Conservation (phyloP, 2,113 vertebrate genomes). For the Hymenochirus boettgeri region DNA sequence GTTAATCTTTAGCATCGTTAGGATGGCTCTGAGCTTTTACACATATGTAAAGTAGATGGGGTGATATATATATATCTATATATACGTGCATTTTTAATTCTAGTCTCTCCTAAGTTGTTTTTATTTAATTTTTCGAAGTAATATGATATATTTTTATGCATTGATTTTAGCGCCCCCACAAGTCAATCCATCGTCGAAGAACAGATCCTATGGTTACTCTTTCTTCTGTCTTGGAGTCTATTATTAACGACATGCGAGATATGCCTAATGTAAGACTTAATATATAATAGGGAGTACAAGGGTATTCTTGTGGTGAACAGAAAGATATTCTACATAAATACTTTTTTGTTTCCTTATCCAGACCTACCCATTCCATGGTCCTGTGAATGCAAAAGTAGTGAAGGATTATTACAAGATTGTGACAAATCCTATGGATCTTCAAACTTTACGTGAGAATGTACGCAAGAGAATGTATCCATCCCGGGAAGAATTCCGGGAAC, state of each 20-base stretch:
- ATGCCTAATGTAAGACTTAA: conserved; percentile 79
- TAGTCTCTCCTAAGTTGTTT: too few relatives aligned
- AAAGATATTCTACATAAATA: neutral
- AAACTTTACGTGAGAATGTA: conserved; percentile 92
- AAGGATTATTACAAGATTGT: conserved; percentile 98
- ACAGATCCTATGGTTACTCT: conserved; percentile 97
- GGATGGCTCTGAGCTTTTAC: too few relatives aligned
- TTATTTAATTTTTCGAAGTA: too few relatives aligned
- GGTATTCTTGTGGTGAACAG: neutral
- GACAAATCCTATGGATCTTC: conserved; percentile 92
- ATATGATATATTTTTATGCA: too few relatives aligned
- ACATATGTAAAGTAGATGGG: too few relatives aligned
- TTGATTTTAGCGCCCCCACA: conserved; percentile 83
- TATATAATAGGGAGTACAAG: neutral
- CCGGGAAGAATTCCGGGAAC: conserved; percentile 91
- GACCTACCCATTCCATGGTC: conserved; percentile 96
- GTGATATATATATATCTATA: too few relatives aligned
- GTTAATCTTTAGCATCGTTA: too few relatives aligned
- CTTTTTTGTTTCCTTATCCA: conserved; percentile 44
- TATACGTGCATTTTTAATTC: too few relatives aligned
- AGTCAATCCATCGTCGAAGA: conserved; percentile 91
- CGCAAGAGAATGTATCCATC: conserved; percentile 91
- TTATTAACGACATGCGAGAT: conserved; percentile 97
- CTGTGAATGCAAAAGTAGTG: conserved; percentile 92
- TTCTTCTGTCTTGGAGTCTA: conserved; percentile 89